These are phyloP conservation scores for Sebastes fasciatus DNA, from an alignment of 2,113 vertebrate species.

Conservation along the genomic window DNA sequence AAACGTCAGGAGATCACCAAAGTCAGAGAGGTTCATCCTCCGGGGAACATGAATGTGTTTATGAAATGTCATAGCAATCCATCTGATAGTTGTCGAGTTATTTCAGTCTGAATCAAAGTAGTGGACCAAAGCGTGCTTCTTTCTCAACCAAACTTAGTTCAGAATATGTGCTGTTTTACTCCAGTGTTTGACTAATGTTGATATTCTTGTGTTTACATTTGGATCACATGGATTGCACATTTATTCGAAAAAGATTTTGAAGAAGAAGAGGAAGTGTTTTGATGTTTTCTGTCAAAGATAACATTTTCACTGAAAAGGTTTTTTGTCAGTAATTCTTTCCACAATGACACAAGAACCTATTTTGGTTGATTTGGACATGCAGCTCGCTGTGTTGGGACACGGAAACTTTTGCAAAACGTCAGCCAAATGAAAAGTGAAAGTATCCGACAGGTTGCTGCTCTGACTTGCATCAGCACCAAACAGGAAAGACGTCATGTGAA, in stretches of 20 bases:
- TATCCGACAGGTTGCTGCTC: not conserved
- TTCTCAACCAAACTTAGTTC: not conserved
- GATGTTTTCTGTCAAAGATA: not conserved
- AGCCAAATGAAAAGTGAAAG: constrained; percentile 23
- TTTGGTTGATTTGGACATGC: not conserved
- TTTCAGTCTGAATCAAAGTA: too few relatives aligned
- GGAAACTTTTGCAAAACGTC: not conserved
- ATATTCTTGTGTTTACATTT: not conserved
- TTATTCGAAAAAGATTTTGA: not conserved
- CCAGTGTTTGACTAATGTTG: not conserved
- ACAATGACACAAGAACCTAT: not conserved
- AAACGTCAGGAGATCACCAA: not conserved
- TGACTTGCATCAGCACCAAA: not conserved
- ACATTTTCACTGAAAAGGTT: not conserved
- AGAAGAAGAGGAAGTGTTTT: not conserved
- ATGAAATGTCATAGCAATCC: not conserved
- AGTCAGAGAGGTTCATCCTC: not conserved
- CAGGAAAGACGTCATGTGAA: not conserved
- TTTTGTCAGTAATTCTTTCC: not conserved
- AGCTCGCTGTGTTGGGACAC: not conserved
- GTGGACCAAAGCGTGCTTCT: not conserved
- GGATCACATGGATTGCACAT: not conserved
- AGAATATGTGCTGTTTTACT: not conserved
- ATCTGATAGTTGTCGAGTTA: not conserved
- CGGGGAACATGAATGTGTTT: not conserved